Base-by-base conservation (phyloP, 1,140 invertebrate species). In the Panagrolaimus sp. region DNA sequence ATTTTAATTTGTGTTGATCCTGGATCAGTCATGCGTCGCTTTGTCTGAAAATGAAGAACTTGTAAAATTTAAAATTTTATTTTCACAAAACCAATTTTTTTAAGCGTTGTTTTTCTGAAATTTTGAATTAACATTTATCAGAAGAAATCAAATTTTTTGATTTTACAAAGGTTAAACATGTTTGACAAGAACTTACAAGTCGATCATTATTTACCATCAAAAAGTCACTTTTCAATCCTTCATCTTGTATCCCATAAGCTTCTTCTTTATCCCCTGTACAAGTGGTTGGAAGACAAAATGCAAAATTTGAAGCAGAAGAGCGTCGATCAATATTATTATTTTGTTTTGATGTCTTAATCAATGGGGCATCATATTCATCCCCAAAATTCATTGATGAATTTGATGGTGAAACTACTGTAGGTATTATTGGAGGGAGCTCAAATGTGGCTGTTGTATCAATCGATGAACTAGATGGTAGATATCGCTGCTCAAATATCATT, bases 1-100 rank as follows among this genome's bases (percentile, higher is more conserved):
- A 61, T 43, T 13, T 16, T 42, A 8, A 45, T 46, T 13, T n/a
- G 1, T 2, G 44, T 38, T 16, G 31, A 23, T 23, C 69, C 70
- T 5, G 69, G 69, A 25, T 71, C 69, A 13, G 69, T 71, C 69
- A 71, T 71, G 1, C 69, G 45, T 5, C 69, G 68, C 5, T 63
- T 69, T 8, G 14, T 16, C 69, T 71, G 47, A 20, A 68, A 57
- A 13, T 57, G 16, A n/a, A n/a, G 31, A 38, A 4, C 7, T 38
- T 38, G 31, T 38, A 7, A 38, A 4, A 38, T 7, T 38, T 2
- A 4, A 38, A 7, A 4, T 38, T 38, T 38, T 38, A 38, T n/a
- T n/a, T n/a, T n/a, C n/a, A n/a, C n/a, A n/a, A n/a, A n/a, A n/a
- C n/a, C n/a, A n/a, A n/a, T n/a, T n/a, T n/a, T n/a, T n/a, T n/a